Evolutionary conservation across 2,797 vertebrate species (phyloP).

Genomic region (Liasis olivaceus): DNA sequence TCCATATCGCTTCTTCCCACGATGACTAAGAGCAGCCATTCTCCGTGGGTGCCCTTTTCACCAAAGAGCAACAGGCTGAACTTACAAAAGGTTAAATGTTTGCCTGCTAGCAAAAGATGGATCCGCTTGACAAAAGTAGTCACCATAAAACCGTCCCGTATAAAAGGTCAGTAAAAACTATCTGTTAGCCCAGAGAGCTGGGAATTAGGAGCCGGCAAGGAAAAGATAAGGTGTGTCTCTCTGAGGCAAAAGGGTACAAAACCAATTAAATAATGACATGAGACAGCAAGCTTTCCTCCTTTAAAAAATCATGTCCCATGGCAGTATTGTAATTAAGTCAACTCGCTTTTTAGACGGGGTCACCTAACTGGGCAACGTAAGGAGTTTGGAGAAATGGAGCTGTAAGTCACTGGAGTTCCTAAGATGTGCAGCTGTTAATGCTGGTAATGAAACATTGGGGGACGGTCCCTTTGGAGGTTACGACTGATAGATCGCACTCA

Average conservation of each 20-base stretch:
- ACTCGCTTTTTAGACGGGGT: neutral
- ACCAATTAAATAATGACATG: neutral
- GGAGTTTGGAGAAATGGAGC: neutral
- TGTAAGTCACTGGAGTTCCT: neutral
- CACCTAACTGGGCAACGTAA: neutral
- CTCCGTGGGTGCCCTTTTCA: neutral
- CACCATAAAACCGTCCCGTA: constrained; percentile 2
- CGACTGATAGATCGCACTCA: neutral
- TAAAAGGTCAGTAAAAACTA: constrained; percentile 20
- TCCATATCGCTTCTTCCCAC: neutral
- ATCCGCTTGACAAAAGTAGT: neutral
- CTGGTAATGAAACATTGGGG: too few species aligned
- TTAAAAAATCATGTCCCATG: neutral
- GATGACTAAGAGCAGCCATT: neutral
- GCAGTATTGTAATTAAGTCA: constrained; percentile 4
- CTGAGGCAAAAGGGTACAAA: neutral
- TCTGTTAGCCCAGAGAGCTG: neutral
- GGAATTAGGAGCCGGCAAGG: neutral
- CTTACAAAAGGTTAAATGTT: constrained; percentile 24
- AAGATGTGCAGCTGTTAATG: neutral
- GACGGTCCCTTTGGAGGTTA: neutral
- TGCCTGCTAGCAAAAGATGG: constrained; percentile 2
- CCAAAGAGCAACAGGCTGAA: neutral
- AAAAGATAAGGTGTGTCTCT: constrained; percentile 9
- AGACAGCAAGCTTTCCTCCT: neutral